Evolutionary conservation across 2,888 invertebrate species (phyloP).

Genomic region (Caenorhabditis sulstoni): DNA sequence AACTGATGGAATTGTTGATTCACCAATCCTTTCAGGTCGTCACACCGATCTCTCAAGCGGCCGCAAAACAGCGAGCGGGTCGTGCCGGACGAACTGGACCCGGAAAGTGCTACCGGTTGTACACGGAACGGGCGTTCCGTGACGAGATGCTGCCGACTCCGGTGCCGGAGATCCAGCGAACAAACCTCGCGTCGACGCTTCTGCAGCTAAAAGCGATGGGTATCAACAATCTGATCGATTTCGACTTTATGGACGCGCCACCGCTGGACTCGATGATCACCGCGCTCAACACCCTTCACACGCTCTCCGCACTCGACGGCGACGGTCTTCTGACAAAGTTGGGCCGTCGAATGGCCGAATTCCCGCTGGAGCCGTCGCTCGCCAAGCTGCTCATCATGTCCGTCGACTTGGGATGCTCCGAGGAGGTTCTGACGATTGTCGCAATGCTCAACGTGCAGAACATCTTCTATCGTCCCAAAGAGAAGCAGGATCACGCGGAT

Average conservation of each 20-base stretch:
- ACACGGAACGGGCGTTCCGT: slow-evolving; percentile 95
- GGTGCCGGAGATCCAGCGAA: slow-evolving; percentile 98
- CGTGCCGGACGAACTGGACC: slow-evolving; percentile 98
- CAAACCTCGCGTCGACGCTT: slow-evolving; percentile 96
- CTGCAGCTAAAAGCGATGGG: slow-evolving; percentile 99
- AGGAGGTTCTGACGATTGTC: slow-evolving; percentile 97
- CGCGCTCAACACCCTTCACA: slow-evolving; percentile 96
- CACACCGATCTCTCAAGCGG: slow-evolving; percentile 96
- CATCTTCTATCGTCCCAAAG: slow-evolving; percentile 91
- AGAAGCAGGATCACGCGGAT: slow-evolving; percentile 96
- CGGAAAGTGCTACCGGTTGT: slow-evolving; percentile 95
- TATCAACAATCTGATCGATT: slow-evolving; percentile 96
- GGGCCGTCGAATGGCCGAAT: slow-evolving; percentile 97
- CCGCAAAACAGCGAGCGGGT: slow-evolving; percentile 97
- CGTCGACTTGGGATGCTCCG: slow-evolving; percentile 95
- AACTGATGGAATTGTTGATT: too few species aligned
- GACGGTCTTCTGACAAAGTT: slow-evolving; percentile 83
- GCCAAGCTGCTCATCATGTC: slow-evolving; percentile 99
- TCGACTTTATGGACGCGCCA: slow-evolving; percentile 99
- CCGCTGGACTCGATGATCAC: slow-evolving; percentile 91
- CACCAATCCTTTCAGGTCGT: slow-evolving; percentile 84
- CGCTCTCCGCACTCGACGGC: slow-evolving; percentile 95
- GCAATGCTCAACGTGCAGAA: slow-evolving; percentile 99
- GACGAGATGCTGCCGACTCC: slow-evolving; percentile 99
- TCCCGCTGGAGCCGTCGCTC: slow-evolving; percentile 96